Evolutionary conservation across 2,888 invertebrate species (phyloP).

Genomic region (Chrysotoxum bicinctum): DNA sequence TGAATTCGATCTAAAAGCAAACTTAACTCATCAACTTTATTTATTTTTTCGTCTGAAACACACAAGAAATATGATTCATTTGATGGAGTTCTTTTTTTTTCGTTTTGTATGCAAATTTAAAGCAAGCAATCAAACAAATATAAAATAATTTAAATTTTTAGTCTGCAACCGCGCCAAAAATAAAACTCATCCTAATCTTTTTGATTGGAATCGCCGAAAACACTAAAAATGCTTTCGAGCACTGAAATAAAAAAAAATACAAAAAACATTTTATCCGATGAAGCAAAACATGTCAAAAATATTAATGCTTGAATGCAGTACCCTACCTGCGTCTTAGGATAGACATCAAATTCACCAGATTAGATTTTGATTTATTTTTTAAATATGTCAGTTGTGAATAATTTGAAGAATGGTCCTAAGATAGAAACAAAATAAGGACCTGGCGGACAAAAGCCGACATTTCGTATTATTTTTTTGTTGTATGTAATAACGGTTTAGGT

Average conservation of each 20-base stretch:
- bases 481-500: too few relatives aligned
- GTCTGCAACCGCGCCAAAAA: too few relatives aligned
- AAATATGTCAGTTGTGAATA: neutral
- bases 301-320: neutral
- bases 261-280: neutral
- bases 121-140: neutral
- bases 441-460: too few relatives aligned
- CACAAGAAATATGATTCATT: neutral
- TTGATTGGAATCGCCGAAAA: slow-evolving; percentile 1
- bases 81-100: neutral
- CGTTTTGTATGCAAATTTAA: neutral
- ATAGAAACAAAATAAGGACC: neutral
- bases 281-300: neutral
- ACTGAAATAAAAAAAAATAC: neutral
- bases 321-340: neutral
- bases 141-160: neutral
- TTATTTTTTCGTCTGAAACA: neutral
- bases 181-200: neutral
- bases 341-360: neutral
- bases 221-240: neutral
- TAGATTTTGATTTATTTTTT: neutral
- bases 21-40: neutral
- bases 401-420: neutral
- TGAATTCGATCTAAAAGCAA: neutral
- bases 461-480: too few relatives aligned